Evolutionary conservation across 2,888 invertebrate genomes (phyloP).

Genomic region (Chrysolina oricalcia): DNA sequence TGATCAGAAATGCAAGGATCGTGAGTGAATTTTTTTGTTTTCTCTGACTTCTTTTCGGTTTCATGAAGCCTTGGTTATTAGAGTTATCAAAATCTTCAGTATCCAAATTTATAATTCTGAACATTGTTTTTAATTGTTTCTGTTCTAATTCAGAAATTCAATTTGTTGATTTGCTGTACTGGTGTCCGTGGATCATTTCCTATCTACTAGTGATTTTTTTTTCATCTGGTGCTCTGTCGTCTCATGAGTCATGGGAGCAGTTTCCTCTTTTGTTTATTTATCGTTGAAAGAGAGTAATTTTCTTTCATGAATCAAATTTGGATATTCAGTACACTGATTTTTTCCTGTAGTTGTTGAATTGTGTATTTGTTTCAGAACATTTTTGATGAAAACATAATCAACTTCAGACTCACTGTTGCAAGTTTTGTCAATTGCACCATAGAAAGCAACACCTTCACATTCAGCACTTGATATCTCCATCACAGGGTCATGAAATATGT

Average conservation of each 20-base stretch:
- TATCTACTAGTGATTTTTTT: neutral
- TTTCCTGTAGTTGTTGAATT: too few species aligned
- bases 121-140: too few species aligned
- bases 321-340: neutral
- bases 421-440: constrained; percentile 19
- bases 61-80: too few species aligned
- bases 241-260: neutral
- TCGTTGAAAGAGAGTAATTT: neutral
- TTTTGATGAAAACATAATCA: constrained; percentile 11
- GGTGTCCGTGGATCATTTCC: too few species aligned
- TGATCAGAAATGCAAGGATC: too few species aligned
- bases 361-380: neutral
- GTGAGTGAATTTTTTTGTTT: too few species aligned
- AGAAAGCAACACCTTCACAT: constrained; percentile 13
- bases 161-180: too few species aligned
- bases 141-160: too few species aligned
- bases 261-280: neutral
- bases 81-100: too few species aligned
- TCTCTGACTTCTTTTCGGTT: too few species aligned
- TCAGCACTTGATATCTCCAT: constrained; percentile 24
- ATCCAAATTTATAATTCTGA: too few species aligned
- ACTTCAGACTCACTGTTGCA: constrained; percentile 20
- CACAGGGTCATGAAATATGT: constrained; percentile 25
- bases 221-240: neutral
- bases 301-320: neutral